Percentiles rank a stretch among this genome's conserved stretches.
Evolutionary conservation across 2,113 vertebrate species (phyloP).

Genomic region (Alosa alosa): DNA sequence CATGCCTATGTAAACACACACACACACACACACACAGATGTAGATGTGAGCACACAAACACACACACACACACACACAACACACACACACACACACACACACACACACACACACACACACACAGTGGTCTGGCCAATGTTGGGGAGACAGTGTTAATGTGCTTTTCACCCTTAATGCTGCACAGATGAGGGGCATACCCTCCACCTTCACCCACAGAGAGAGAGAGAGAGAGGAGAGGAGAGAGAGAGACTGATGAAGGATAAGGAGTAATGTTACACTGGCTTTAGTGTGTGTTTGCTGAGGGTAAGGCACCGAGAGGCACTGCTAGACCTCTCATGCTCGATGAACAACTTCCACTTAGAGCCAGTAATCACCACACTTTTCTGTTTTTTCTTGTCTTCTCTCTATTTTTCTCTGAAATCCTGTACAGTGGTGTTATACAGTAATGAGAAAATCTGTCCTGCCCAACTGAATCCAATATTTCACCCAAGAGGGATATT

Average conservation of each 20-base stretch:
- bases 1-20: constrained; percentile 35
- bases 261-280: constrained; percentile 46
- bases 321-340: not conserved
- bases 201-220: constrained; percentile 35
- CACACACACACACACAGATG: constrained; percentile 3
- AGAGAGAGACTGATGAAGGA: constrained; percentile 50
- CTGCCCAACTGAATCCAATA: not conserved
- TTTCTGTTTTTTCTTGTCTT: not conserved
- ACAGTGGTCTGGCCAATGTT: constrained; percentile 56
- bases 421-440: not conserved
- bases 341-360: not conserved
- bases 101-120: not conserved
- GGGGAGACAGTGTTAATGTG: constrained; percentile 61
- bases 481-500: not conserved
- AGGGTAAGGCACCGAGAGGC: not conserved
- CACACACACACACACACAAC: not conserved
- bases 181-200: constrained; percentile 57
- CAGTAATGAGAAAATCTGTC: not conserved
- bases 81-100: not conserved
- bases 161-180: constrained; percentile 60
- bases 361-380: not conserved
- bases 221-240: constrained; percentile 17
- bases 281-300: constrained; percentile 32
- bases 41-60: not conserved
- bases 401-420: not conserved